These are phyloP conservation scores for Gryllus bimaculatus DNA, from an alignment of 1,140 invertebrate species.

Conservation along the genomic window DNA sequence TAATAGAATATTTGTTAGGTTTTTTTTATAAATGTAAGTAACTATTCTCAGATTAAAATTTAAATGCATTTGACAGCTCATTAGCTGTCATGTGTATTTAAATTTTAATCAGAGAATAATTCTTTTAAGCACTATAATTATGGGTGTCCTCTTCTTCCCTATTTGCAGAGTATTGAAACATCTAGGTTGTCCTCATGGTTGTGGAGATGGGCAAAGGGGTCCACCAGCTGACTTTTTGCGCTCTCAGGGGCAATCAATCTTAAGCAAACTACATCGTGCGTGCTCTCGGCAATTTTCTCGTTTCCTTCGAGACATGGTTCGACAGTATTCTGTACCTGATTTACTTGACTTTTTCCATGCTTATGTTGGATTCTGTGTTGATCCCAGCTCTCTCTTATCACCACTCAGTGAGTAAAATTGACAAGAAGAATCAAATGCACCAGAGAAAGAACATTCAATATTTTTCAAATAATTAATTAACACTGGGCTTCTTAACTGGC, in stretches of 20 bases:
- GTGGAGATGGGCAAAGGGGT: conserved; percentile 71
- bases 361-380: conserved; percentile 90
- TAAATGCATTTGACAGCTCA: too few relatives aligned
- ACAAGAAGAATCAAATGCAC: neutral
- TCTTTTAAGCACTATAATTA: too few relatives aligned
- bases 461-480: neutral
- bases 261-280: conserved; percentile 62
- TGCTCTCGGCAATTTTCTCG: conserved; percentile 62
- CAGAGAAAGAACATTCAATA: neutral
- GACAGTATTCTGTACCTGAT: conserved; percentile 62
- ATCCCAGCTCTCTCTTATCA: conserved; percentile 71
- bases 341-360: conserved; percentile 91
- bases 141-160: too few relatives aligned
- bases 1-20: too few relatives aligned
- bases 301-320: conserved; percentile 71
- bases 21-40: too few relatives aligned
- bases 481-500: neutral
- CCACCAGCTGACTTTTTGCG: conserved; percentile 82
- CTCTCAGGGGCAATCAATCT: conserved; percentile 74
- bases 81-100: too few relatives aligned
- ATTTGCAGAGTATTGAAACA: conserved; percentile 66
- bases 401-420: conserved; percentile 65
- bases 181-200: conserved; percentile 87
- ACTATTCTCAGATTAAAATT: too few relatives aligned
- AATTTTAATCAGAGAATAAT: too few relatives aligned